Conservation (phyloP, 2,888 invertebrate species). For the Zygaena filipendulae region DNA sequence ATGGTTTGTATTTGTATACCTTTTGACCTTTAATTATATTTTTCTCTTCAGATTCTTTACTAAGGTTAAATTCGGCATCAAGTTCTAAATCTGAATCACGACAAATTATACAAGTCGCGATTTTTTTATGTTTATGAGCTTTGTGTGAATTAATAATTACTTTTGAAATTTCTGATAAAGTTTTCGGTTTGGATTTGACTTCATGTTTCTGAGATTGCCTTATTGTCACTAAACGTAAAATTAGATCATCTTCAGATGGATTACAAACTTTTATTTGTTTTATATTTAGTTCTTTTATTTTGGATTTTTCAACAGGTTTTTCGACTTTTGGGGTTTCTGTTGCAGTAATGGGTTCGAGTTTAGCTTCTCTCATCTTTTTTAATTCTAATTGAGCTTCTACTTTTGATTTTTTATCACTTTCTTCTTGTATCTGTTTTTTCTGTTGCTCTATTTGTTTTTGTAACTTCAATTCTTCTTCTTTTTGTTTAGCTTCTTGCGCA, state of each 20-base stretch:
- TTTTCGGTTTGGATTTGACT: constrained; percentile 7
- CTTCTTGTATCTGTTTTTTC: too few relatives aligned
- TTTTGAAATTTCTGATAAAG: constrained; percentile 14
- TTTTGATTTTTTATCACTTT: too few relatives aligned
- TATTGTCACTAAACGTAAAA: constrained; percentile 25
- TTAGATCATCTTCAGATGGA: constrained; percentile 23
- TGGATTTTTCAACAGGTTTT: too few relatives aligned
- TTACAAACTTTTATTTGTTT: constrained; percentile 21
- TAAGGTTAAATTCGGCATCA: constrained; percentile 19
- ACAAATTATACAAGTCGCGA: constrained; percentile 18
- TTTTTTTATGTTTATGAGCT: constrained; percentile 13
- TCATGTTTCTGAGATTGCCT: constrained; percentile 19
- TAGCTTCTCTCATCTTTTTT: too few relatives aligned
- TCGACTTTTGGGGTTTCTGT: too few relatives aligned
- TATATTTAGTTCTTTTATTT: constrained; percentile 21
- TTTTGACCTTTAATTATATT: constrained; percentile 34
- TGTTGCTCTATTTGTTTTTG: constrained; percentile 6
- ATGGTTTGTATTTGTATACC: constrained; percentile 26
- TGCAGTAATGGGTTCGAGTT: too few relatives aligned
- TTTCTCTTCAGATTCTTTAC: constrained; percentile 14
- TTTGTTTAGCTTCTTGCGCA: constrained; percentile 4
- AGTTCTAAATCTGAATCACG: constrained; percentile 26
- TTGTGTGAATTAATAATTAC: constrained; percentile 10
- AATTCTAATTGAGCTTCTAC: too few relatives aligned
- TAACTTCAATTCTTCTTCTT: constrained; percentile 5